Percentiles rank a stretch among this genome's conserved stretches.
Conservation (phyloP, 1,140 invertebrate genomes). For the Papilio glaucus region DNA sequence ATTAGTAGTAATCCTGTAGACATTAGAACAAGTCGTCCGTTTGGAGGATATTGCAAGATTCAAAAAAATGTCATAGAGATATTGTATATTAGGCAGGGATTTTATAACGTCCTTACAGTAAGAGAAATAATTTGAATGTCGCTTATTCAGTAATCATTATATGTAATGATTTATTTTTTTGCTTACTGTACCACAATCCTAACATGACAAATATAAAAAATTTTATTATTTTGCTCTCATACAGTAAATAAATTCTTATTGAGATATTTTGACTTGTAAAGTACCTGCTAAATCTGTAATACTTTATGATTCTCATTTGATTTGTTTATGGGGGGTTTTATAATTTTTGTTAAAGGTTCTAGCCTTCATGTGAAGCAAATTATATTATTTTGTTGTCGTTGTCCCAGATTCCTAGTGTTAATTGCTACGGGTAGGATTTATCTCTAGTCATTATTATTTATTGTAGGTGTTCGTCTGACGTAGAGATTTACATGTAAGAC, state of each 20-base stretch:
- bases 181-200: not conserved
- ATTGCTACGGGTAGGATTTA: conserved; percentile 50
- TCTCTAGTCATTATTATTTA: conserved; percentile 73
- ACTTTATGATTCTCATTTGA: too few relatives aligned
- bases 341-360: too few relatives aligned
- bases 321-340: too few relatives aligned
- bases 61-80: not conserved
- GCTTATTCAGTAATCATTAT: not conserved
- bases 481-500: conserved; percentile 48
- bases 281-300: conserved; percentile 22
- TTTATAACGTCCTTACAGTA: conserved; percentile 24
- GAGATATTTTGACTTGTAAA: too few relatives aligned
- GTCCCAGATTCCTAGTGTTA: not conserved
- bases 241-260: not conserved
- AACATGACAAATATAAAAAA: too few relatives aligned
- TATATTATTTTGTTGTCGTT: not conserved
- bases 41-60: not conserved
- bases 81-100: conserved; percentile 25
- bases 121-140: not conserved
- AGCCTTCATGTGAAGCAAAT: too few relatives aligned
- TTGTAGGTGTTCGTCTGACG: conserved; percentile 53
- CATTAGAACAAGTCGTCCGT: too few relatives aligned
- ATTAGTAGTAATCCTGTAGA: too few relatives aligned
- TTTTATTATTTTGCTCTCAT: too few relatives aligned
- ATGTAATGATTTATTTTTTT: not conserved